phyloP scores from a whole-genome alignment of 2,797 vertebrate species.

The Mormyrops attenuatus region DNA sequence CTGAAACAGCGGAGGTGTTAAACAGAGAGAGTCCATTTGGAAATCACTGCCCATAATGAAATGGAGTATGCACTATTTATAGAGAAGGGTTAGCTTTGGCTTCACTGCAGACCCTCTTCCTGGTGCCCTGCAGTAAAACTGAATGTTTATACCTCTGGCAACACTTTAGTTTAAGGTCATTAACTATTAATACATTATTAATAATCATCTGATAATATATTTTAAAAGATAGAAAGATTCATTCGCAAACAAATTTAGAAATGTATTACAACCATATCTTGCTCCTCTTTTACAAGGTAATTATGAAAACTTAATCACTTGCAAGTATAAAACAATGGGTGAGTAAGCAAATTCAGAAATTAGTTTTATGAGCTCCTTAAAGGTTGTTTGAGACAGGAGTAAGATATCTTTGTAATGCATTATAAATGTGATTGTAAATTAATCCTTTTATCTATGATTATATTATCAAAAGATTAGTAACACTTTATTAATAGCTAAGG shows the following conservation, averaged over 20 bases:
- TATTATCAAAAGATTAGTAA: neutral
- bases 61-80: slow-evolving; percentile 48
- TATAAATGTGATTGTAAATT: neutral
- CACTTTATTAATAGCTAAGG: neutral
- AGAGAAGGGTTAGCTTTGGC: slow-evolving; percentile 49
- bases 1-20: slow-evolving; percentile 63
- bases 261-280: neutral
- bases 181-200: neutral
- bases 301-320: neutral
- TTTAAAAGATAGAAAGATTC: neutral
- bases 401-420: neutral
- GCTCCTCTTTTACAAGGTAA: neutral
- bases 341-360: neutral
- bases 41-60: slow-evolving; percentile 65
- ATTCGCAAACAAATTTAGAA: neutral
- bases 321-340: neutral
- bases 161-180: neutral
- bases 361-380: neutral
- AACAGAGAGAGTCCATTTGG: slow-evolving; percentile 54
- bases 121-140: neutral
- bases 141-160: neutral
- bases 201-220: neutral
- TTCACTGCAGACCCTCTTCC: neutral
- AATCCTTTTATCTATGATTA: neutral
- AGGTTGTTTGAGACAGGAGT: neutral